phyloP scores from a whole-genome alignment of 92 coral and sea anemone genomes.

The Epizoanthus ramosus region DNA sequence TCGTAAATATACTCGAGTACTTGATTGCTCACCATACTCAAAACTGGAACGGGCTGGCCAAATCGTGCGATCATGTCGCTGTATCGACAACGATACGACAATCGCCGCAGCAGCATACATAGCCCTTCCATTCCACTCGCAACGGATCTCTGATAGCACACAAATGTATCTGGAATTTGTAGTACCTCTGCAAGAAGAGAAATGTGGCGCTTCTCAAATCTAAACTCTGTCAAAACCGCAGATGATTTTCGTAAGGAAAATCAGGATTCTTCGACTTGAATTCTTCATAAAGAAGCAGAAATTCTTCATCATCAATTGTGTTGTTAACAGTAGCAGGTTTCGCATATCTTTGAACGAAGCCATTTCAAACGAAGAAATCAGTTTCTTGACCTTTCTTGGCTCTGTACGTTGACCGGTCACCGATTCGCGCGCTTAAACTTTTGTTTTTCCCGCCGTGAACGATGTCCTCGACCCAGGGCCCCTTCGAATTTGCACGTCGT shows the following conservation, averaged over 20 bases:
- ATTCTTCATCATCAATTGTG: too few species aligned
- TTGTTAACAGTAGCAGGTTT: too few species aligned
- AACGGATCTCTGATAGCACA: slow-evolving; percentile 18
- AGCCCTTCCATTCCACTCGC: slow-evolving; percentile 4
- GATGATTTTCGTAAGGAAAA: too few species aligned
- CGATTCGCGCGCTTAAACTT: not conserved
- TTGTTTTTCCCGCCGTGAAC: slow-evolving; percentile 15
- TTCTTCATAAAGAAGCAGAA: too few species aligned
- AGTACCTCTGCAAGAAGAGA: slow-evolving; percentile 7
- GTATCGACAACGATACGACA: slow-evolving; percentile 13
- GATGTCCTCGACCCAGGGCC: slow-evolving; percentile 21
- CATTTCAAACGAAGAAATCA: too few species aligned
- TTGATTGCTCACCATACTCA: slow-evolving; percentile 5
- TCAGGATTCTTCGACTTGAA: too few species aligned
- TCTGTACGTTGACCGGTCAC: not conserved
- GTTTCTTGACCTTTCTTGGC: too few species aligned
- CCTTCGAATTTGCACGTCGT: not conserved
- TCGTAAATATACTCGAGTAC: slow-evolving; percentile 9
- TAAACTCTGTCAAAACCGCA: slow-evolving; percentile 10
- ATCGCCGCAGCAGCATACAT: slow-evolving; percentile 4
- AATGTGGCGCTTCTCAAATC: slow-evolving; percentile 3
- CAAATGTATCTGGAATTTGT: slow-evolving; percentile 4
- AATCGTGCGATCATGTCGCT: slow-evolving; percentile 6
- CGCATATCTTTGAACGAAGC: too few species aligned
- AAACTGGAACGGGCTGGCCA: slow-evolving; percentile 3